Evolutionary conservation across 2,797 vertebrate genomes (phyloP).

Genomic region (Sebastes cheni): DNA sequence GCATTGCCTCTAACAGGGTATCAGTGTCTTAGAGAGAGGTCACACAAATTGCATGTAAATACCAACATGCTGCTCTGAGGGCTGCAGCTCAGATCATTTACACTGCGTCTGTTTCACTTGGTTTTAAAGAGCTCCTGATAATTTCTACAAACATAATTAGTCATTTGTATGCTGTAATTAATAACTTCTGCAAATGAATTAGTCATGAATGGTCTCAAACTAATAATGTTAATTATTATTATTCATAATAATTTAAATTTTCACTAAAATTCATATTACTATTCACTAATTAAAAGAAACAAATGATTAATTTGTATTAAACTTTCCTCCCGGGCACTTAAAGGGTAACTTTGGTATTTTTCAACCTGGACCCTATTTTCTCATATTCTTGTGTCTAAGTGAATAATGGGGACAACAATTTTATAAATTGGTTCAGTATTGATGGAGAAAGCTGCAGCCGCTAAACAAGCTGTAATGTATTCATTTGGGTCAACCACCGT

Average conservation of each 20-base stretch:
- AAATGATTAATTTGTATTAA: not conserved
- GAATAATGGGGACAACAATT: too few species aligned
- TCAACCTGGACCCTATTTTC: too few species aligned
- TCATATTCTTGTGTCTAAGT: too few species aligned
- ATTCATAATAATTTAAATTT: too few species aligned
- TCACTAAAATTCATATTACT: not conserved
- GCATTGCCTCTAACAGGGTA: slow-evolving; percentile 39
- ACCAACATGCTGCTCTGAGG: slow-evolving; percentile 13
- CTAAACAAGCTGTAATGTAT: too few species aligned
- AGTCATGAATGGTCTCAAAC: not conserved
- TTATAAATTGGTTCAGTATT: too few species aligned
- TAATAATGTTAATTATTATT: too few species aligned
- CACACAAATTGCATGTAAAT: slow-evolving; percentile 48
- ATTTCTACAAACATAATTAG: not conserved
- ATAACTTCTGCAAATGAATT: not conserved
- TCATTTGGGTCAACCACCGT: too few species aligned
- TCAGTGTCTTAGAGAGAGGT: slow-evolving; percentile 54
- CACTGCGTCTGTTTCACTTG: not conserved
- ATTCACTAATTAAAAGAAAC: not conserved
- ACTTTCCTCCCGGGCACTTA: not conserved
- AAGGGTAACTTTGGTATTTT: too few species aligned
- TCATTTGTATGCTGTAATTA: not conserved
- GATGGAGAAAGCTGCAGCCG: too few species aligned
- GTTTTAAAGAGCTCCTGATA: not conserved
- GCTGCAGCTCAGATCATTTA: not conserved